phyloP scores from a whole-genome alignment of 1,140 invertebrate species.

The Neodiprion lecontei region DNA sequence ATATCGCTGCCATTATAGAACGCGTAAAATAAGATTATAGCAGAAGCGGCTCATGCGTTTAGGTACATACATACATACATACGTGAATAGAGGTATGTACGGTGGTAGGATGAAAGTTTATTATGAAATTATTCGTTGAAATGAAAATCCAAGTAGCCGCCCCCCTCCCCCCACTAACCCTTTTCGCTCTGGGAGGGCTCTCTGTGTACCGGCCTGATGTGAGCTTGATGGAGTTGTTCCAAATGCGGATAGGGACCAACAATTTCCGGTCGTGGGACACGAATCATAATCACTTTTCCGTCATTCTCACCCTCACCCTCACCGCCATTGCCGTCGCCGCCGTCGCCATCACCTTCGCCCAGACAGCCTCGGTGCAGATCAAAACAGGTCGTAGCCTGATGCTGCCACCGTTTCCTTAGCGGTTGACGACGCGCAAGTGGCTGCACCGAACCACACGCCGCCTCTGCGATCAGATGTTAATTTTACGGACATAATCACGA shows the following conservation, averaged over 20 bases:
- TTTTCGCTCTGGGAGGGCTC: slow-evolving; percentile 58
- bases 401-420: slow-evolving; percentile 51
- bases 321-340: background rate
- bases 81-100: too few species aligned
- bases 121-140: too few species aligned
- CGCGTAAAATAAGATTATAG: too few species aligned
- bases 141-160: too few species aligned
- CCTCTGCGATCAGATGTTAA: background rate
- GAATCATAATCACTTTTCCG: slow-evolving; percentile 37
- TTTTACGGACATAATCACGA: background rate
- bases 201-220: slow-evolving; percentile 50
- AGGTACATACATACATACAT: too few species aligned
- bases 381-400: slow-evolving; percentile 23
- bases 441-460: slow-evolving; percentile 28
- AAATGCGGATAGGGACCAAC: slow-evolving; percentile 52
- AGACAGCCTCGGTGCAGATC: background rate
- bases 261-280: slow-evolving; percentile 56
- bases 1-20: too few species aligned
- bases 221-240: slow-evolving; percentile 51
- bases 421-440: slow-evolving; percentile 39
- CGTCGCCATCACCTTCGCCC: background rate
- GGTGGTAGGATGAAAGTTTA: too few species aligned
- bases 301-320: background rate
- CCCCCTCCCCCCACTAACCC: slow-evolving; percentile 37
- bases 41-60: too few species aligned